phyloP scores from a whole-genome alignment of 2,888 invertebrate genomes.

The Suillia variegata region DNA sequence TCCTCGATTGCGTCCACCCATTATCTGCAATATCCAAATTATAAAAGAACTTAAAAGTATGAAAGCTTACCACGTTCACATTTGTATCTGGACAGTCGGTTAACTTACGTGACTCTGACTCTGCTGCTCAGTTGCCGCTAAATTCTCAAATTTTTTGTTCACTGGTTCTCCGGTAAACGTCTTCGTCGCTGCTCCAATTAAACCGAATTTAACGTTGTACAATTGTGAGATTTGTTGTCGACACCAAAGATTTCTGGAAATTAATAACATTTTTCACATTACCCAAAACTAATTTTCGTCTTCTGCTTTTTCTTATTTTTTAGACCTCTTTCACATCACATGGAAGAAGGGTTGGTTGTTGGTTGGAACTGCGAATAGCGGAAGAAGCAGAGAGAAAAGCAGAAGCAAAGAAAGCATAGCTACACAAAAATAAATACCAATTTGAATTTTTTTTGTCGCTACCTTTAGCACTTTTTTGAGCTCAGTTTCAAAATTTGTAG shows the following conservation, averaged over 20 bases:
- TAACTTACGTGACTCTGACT: slow-evolving; percentile 48
- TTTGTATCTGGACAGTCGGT: not conserved
- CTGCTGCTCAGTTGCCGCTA: slow-evolving; percentile 15
- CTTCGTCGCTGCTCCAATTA: slow-evolving; percentile 14
- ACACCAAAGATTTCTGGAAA: slow-evolving; percentile 45
- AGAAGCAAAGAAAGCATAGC: too few relatives aligned
- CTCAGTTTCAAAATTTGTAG: too few relatives aligned
- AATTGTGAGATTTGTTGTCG: slow-evolving; percentile 35
- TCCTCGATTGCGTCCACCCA: slow-evolving; percentile 49
- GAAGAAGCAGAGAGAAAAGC: too few relatives aligned
- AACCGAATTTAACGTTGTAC: slow-evolving; percentile 30
- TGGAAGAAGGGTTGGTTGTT: too few relatives aligned
- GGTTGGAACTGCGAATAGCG: too few relatives aligned
- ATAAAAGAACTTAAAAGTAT: not conserved
- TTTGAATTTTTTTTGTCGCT: too few relatives aligned
- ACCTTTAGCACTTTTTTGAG: too few relatives aligned
- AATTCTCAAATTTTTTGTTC: slow-evolving; percentile 18
- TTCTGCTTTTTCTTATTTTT: too few relatives aligned
- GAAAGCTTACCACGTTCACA: not conserved
- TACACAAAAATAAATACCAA: too few relatives aligned
- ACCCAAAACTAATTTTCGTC: too few relatives aligned
- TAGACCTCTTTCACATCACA: too few relatives aligned
- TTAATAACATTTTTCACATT: slow-evolving; percentile 43
- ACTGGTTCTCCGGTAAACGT: slow-evolving; percentile 10
- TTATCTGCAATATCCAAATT: slow-evolving; percentile 33